Evolutionary conservation across 2,797 vertebrate species (phyloP), one percentile per base, ranked within the genome.

Genomic region (Brotula barbata): DNA sequence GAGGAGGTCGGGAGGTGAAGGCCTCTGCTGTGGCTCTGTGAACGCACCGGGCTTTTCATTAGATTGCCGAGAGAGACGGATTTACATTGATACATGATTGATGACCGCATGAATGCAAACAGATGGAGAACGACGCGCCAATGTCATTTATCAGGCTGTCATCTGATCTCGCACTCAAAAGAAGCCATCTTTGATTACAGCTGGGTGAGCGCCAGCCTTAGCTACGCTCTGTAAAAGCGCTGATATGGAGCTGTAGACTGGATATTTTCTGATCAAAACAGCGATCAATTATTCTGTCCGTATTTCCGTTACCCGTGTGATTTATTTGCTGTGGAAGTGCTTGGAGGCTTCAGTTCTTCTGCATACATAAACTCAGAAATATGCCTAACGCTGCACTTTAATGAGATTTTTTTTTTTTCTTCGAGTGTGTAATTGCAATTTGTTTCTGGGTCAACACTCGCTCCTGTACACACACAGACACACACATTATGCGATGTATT

Each of bases 191-290:
- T 28, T 28, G 3, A 28, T 28, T 67, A 20, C 7, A 20, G 16
- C 19, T 51, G 23, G 9, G 16, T 25, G 14, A 23, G 52, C 12
- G 39, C 31, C 42, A 40, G 49, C n/a, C 31, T 23, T 9, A 45
- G 16, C 25, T 28, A 39, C n/a, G 48, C 15, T 2, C 7, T 51
- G 11, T 15, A 44, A 43, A 56, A 61, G 25, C 7, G 5, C 6
- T 34, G 20, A 39, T 14, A 10, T 37, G 15, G 22, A 39, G 49
- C 19, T 41, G 4, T 28, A 25, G 44, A 54, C 28, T 11, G 1
- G 2, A 45, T 57, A 47, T 60, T 40, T 34, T 2, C 22, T 13
- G 19, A 67, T 78, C 57, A 49, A 69, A 66, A 25, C 22, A 14
- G 14, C 5, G 47, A 65, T 79, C 61, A 59, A 42, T n/a, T 75